Base-by-base conservation (phyloP, 2,888 invertebrate genomes). In the Omphaloscelis lunosa region DNA sequence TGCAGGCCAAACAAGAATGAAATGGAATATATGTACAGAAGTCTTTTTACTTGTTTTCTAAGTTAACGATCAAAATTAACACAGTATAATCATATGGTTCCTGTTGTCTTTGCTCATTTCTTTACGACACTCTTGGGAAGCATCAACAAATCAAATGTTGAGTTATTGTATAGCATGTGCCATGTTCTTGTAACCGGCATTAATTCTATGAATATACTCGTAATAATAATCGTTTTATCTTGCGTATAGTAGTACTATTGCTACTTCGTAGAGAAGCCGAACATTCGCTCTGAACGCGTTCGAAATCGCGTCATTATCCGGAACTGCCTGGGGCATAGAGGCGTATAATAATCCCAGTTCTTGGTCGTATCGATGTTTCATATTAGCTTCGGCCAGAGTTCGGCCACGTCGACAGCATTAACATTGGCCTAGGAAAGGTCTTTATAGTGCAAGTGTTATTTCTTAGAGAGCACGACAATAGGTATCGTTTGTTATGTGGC, bases 171-270 rank as follows among this genome's bases (percentile, higher is more conserved):
- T 15, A 56, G 39, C 34, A 76, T 62, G 56, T 56, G 63, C 27
- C 53, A 75, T 23, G 48, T 76, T 56, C 27, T 23, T 45, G 45
- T 56, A 63, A 56, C 48, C 27, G 48, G 6, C 23, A 63, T 63
- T 75, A 63, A 41, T 34, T 75, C 59, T 74, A 39, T 61, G n/a
- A 73, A 72, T 72, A 72, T n/a, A 75, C 27, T 23, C 74, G 23
- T 23, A 23, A 59, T 51, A 75, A 75, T 75, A 41, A 51, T 61
- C 59, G 15, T 39, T 34, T 58, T 73, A 20, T 34, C 45, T 58
- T 58, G 15, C 4, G 15, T 51, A 34, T 15, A 48, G 5, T n/a
- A 8, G 11, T 72, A 34, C 17, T 73, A n/a, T 29, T 45, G 34
- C n/a, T 27, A 58, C 15, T 58, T n/a, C 20, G 20, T 59, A 23